Base-by-base conservation (phyloP, 2,888 invertebrate genomes). In the Scelioninae gen. 1 region DNA sequence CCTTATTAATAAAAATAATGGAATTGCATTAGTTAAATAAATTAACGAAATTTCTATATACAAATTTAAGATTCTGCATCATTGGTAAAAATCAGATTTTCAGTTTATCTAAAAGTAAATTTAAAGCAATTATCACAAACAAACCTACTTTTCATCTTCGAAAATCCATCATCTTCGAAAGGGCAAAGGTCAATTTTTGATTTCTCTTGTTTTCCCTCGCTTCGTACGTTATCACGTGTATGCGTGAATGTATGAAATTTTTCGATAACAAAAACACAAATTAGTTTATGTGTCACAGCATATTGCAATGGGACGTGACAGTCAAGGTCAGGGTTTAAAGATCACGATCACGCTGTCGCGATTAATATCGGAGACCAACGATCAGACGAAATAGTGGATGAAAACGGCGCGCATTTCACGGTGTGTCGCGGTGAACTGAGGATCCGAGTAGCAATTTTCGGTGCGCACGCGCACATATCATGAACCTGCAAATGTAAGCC, bases 391-490 rank as follows among this genome's bases (percentile, higher is more conserved):
- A 65, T 53, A 38, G 51, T 29, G 55, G 71, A 78, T 51, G 51
- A 79, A 83, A 74, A 74, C 85, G 75, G 82, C 84, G 84, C 87
- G 87, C 85, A 85, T 88, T 87, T 88, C 85, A 87, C 88, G 88
- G 86, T 86, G 88, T 87, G 85, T 86, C 88, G 88, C 87, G 86
- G 83, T 85, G 87, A 88, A 89, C 89, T 89, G 88, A 88, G 86
- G 83, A 51, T 66, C 71, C 62, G 80, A 74, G 82, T 81, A 76
- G 69, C 66, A 62, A 83, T 80, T 75, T 83, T 49, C 29, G 76
- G 56, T 47, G 83, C 86, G 80, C 81, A 80, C 66, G 85, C 86
- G 86, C 85, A 83, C 76, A 68, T 63, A 63, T 29, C 43, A 60
- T 32, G 31, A 62, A 56, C 38, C 47, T 43, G 77, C 53, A 49